These are phyloP conservation scores for Acanthis flammea DNA, from an alignment of 2,797 vertebrate genomes.

Conservation along the genomic window DNA sequence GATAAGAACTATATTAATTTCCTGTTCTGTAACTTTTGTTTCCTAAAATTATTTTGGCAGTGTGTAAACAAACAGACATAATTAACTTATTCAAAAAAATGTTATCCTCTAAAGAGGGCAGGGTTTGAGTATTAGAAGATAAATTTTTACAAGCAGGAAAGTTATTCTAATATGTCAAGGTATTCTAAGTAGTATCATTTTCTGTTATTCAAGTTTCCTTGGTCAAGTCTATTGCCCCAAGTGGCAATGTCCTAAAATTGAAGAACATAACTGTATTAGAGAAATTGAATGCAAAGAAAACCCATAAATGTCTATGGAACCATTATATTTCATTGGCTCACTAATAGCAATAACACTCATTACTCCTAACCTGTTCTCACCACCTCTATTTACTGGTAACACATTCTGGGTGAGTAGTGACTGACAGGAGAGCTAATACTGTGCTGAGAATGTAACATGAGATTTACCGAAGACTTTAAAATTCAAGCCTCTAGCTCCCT, in stretches of 20 bases:
- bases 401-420: neutral
- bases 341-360: neutral
- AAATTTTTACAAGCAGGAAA: neutral
- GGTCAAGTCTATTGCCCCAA: neutral
- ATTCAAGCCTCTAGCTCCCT: conserved; percentile 6
- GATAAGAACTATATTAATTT: neutral
- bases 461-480: conserved; percentile 1
- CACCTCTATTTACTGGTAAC: neutral
- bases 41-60: neutral
- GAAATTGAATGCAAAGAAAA: neutral
- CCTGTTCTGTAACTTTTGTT: neutral
- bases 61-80: neutral
- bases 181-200: neutral
- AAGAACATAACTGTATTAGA: neutral
- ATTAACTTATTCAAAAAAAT: neutral
- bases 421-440: neutral
- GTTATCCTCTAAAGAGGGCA: neutral
- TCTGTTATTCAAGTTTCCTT: neutral
- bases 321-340: neutral
- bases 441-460: neutral
- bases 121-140: neutral
- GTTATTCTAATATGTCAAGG: neutral
- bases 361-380: neutral
- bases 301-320: neutral
- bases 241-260: neutral